Conservation (phyloP, 2,797 vertebrate species). For the Helostoma temminkii region DNA sequence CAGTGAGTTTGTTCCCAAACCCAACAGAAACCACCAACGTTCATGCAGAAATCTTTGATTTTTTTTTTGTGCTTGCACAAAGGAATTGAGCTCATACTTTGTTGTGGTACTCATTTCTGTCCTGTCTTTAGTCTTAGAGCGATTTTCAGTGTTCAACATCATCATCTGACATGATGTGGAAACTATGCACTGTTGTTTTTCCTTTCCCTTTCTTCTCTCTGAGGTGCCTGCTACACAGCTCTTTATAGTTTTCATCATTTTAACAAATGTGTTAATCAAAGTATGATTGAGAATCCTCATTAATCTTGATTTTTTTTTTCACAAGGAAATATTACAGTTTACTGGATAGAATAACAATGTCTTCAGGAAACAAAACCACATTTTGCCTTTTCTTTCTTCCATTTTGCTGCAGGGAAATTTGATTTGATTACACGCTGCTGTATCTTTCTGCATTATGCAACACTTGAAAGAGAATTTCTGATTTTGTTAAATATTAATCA, state of each 20-base stretch:
- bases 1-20: slow-evolving; percentile 35
- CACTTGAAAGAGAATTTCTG: slow-evolving; percentile 86
- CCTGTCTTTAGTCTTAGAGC: slow-evolving; percentile 4
- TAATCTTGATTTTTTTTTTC: slow-evolving; percentile 29
- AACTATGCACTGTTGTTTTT: slow-evolving; percentile 51
- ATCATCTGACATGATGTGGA: slow-evolving; percentile 66
- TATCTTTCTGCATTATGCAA: slow-evolving; percentile 74
- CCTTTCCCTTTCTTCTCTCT: slow-evolving; percentile 5
- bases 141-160: slow-evolving; percentile 44
- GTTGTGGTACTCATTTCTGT: slow-evolving; percentile 45
- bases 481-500: slow-evolving; percentile 85
- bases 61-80: slow-evolving; percentile 35
- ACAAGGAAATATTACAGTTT: slow-evolving; percentile 39
- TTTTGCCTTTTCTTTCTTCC: slow-evolving; percentile 22
- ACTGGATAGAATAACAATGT: slow-evolving; percentile 36
- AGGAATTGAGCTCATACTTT: slow-evolving; percentile 32
- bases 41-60: slow-evolving; percentile 39
- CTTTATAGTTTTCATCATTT: slow-evolving; percentile 29
- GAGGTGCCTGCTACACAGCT: slow-evolving; percentile 13
- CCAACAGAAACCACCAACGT: slow-evolving; percentile 27
- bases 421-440: slow-evolving; percentile 77
- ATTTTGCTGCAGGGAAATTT: slow-evolving; percentile 69
- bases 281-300: slow-evolving; percentile 27
- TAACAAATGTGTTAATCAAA: slow-evolving; percentile 52
- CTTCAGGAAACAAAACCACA: slow-evolving; percentile 35